phyloP scores from a whole-genome alignment of 2,113 vertebrate species.

The Centropus bengalensis region DNA sequence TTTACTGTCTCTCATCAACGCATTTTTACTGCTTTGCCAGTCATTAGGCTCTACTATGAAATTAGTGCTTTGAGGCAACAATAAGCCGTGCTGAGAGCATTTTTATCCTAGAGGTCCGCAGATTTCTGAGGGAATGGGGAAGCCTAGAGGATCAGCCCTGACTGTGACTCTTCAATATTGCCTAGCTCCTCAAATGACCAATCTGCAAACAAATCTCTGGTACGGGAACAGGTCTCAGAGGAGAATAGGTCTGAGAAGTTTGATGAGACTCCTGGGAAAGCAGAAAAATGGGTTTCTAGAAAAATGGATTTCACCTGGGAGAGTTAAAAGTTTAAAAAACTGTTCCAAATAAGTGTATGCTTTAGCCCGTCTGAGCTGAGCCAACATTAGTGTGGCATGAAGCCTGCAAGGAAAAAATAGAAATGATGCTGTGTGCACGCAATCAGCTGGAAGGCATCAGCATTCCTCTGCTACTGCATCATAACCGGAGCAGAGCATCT shows the following conservation, averaged over 20 bases:
- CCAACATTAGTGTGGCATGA: not conserved
- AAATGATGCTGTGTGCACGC: not conserved
- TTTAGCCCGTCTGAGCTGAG: not conserved
- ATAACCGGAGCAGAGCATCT: not conserved
- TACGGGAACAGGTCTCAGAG: not conserved
- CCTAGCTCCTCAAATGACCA: not conserved
- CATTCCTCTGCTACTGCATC: not conserved
- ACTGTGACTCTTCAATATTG: not conserved
- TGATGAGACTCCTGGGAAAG: not conserved
- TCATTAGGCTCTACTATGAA: not conserved
- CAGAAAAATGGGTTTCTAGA: not conserved
- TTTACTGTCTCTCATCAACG: not conserved
- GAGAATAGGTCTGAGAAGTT: not conserved
- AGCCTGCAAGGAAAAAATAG: constrained; percentile 6
- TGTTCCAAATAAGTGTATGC: not conserved
- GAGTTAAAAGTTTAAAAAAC: not conserved
- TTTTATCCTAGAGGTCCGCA: not conserved
- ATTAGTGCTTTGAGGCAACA: not conserved
- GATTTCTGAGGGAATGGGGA: not conserved
- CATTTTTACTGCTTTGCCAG: not conserved
- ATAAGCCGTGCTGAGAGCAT: too few relatives aligned
- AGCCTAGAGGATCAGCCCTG: not conserved
- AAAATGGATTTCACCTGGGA: not conserved
- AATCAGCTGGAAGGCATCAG: not conserved
- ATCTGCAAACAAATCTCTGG: not conserved